Evolutionary conservation across 2,113 vertebrate species (phyloP).

Genomic region (Sorex araneus): DNA sequence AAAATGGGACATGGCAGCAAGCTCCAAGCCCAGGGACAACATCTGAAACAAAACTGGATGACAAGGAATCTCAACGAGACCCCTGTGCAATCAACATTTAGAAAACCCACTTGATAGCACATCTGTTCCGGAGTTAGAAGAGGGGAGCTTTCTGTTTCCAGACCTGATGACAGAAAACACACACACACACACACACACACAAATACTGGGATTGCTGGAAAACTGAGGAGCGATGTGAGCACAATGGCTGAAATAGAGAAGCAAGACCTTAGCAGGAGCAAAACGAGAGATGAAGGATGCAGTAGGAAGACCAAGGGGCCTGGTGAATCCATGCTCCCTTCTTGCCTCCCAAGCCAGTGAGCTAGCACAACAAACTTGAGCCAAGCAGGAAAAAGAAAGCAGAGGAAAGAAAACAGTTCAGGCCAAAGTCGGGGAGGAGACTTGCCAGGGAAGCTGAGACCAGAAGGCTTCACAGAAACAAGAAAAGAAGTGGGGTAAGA

Average conservation of each 20-base stretch:
- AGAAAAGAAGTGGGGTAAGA: not conserved
- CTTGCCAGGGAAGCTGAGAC: not conserved
- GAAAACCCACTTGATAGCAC: not conserved
- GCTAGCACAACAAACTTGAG: not conserved
- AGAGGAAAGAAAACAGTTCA: slow-evolving; percentile 1
- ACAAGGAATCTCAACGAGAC: not conserved
- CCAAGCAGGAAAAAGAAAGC: not conserved
- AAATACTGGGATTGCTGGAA: not conserved
- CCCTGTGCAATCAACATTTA: not conserved
- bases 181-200: not conserved
- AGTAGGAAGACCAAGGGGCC: not conserved
- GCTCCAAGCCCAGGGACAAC: not conserved
- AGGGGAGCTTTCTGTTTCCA: not conserved
- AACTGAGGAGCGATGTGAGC: not conserved
- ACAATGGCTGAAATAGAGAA: not conserved
- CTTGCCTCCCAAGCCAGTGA: not conserved
- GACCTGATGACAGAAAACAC: not conserved
- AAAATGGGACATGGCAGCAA: not conserved
- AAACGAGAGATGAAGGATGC: not conserved
- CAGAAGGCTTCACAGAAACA: not conserved
- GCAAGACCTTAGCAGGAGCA: not conserved
- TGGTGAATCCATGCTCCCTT: no score
- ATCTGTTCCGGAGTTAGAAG: not conserved
- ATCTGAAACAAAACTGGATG: slow-evolving; percentile 26
- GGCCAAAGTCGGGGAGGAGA: not conserved